These are phyloP conservation scores for Phlogophora meticulosa DNA, from an alignment of 2,888 invertebrate genomes.

Conservation along the genomic window DNA sequence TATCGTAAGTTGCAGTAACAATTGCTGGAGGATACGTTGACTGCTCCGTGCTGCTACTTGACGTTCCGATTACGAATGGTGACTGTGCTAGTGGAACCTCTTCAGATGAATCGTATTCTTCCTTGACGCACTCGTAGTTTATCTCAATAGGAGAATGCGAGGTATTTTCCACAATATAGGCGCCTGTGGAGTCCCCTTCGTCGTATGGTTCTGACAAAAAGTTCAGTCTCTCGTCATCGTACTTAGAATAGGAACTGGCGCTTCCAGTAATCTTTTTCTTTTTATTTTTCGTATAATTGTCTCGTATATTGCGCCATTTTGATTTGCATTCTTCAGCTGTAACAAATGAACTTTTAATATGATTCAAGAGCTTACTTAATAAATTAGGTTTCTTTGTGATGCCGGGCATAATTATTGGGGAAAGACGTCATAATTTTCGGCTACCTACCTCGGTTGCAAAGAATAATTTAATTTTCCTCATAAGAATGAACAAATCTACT, in stretches of 20 bases:
- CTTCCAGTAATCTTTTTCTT: slow-evolving; percentile 48
- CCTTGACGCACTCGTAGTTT: slow-evolving; percentile 23
- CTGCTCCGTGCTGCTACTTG: slow-evolving; percentile 3
- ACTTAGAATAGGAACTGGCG: slow-evolving; percentile 34
- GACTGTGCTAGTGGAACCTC: slow-evolving; percentile 41
- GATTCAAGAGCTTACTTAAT: not conserved
- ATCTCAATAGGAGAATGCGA: slow-evolving; percentile 26
- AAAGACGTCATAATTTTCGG: not conserved
- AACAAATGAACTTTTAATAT: slow-evolving; percentile 35
- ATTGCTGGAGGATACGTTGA: slow-evolving; percentile 8
- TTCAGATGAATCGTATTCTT: slow-evolving; percentile 45
- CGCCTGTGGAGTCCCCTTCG: slow-evolving; percentile 14
- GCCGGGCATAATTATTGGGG: not conserved
- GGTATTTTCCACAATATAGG: slow-evolving; percentile 5
- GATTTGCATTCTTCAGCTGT: slow-evolving; percentile 57
- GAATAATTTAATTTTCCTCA: too few species aligned
- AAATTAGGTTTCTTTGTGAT: not conserved
- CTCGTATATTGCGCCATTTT: slow-evolving; percentile 57
- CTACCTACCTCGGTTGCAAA: too few species aligned
- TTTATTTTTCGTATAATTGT: slow-evolving; percentile 49
- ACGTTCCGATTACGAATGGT: slow-evolving; percentile 1
- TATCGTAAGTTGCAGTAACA: slow-evolving; percentile 15
- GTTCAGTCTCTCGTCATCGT: slow-evolving; percentile 47
- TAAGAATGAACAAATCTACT: too few species aligned
- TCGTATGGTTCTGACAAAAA: slow-evolving; percentile 44